Evolutionary conservation across 2,888 invertebrate species (phyloP).

Genomic region (Choristoneura rosaceana): DNA sequence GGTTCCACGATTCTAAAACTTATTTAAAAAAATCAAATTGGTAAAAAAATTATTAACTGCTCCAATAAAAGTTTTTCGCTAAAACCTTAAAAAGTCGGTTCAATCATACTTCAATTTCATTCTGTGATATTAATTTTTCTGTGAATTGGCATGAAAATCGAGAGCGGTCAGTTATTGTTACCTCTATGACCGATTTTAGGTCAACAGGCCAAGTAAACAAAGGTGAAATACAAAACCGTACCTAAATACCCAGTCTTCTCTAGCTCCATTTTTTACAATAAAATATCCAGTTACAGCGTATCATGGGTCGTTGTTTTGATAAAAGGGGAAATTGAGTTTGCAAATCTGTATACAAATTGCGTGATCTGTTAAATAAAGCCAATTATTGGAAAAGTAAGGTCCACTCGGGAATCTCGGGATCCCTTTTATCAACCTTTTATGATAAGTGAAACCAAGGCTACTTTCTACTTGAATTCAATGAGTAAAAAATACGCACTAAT

Average conservation of each 20-base stretch:
- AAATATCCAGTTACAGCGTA: constrained; percentile 35
- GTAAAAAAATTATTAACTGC: background rate
- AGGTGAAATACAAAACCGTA: constrained; percentile 49
- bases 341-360: constrained; percentile 22
- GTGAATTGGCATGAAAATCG: constrained; percentile 16
- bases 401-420: constrained; percentile 2
- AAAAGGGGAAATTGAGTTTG: constrained; percentile 24
- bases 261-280: constrained; percentile 31
- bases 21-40: too few relatives aligned
- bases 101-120: background rate
- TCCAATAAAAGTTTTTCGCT: background rate
- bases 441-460: background rate
- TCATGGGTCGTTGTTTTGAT: constrained; percentile 23
- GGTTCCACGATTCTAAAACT: too few relatives aligned
- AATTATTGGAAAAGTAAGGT: constrained; percentile 29
- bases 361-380: constrained; percentile 22
- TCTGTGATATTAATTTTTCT: constrained; percentile 1
- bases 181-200: constrained; percentile 46
- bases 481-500: background rate
- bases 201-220: constrained; percentile 51
- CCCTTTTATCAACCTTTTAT: background rate
- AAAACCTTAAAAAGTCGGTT: background rate
- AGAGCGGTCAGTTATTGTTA: constrained; percentile 45
- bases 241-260: constrained; percentile 41
- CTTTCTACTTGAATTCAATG: background rate